phyloP scores from a whole-genome alignment of 2,113 vertebrate genomes.

The Anolis sagrei region DNA sequence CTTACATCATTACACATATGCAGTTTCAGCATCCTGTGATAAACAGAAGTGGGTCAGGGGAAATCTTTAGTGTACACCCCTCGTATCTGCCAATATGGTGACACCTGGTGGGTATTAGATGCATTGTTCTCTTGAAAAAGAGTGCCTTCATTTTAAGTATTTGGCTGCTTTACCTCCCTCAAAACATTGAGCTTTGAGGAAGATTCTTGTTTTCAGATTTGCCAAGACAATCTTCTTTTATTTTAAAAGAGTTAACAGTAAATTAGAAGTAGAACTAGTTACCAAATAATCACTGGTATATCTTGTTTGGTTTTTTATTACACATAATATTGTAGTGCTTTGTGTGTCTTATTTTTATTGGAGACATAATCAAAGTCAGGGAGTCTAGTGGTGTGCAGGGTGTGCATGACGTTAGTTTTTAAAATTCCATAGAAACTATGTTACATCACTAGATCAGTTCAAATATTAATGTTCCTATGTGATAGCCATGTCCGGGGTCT shows the following conservation, averaged over 20 bases:
- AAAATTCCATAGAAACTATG: conserved; percentile 59
- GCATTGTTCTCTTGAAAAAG: conserved; percentile 70
- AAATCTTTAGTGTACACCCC: no score
- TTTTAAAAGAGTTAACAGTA: conserved; percentile 64
- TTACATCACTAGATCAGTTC: conserved; percentile 40
- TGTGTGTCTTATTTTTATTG: conserved; percentile 65
- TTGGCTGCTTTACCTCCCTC: conserved; percentile 23
- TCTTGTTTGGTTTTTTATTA: conserved; percentile 70
- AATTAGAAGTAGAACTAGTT: conserved; percentile 71
- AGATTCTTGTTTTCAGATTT: conserved; percentile 41
- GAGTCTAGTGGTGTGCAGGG: conserved; percentile 30
- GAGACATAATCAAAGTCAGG: conserved; percentile 66
- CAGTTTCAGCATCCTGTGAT: no score
- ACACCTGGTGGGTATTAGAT: conserved; percentile 77
- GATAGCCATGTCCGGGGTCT: neutral
- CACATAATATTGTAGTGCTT: conserved; percentile 70
- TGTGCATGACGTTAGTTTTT: neutral
- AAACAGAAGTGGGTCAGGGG: no score
- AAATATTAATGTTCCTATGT: neutral
- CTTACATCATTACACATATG: no score
- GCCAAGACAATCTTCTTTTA: conserved; percentile 69
- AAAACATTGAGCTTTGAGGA: conserved; percentile 26
- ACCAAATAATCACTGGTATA: conserved; percentile 70
- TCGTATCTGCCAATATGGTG: conserved; percentile 72
- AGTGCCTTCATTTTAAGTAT: conserved; percentile 69